Percentiles rank a stretch among this genome's conserved stretches.
phyloP scores from a whole-genome alignment of 2,888 invertebrate genomes.

The Aleiodes testaceus region DNA sequence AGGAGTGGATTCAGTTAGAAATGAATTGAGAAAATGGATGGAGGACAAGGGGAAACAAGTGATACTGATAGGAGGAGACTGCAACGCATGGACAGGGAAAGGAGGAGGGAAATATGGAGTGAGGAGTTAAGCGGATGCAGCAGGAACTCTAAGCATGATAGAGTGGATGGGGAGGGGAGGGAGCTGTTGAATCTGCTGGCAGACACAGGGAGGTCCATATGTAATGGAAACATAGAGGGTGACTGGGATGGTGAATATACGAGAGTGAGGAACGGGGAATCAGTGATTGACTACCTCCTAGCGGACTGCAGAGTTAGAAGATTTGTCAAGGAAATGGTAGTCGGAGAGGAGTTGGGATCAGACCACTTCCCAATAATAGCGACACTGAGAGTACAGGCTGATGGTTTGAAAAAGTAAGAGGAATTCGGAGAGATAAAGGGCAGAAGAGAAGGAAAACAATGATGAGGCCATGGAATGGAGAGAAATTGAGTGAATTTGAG shows the following conservation, averaged over 20 bases:
- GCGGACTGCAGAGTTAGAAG: not conserved
- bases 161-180: conserved; percentile 2
- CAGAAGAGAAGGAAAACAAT: not conserved
- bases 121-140: not conserved
- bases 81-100: not conserved
- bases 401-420: not conserved
- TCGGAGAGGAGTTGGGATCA: not conserved
- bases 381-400: not conserved
- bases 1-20: not conserved
- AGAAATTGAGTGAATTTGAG: not conserved
- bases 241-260: conserved; percentile 28
- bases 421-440: not conserved
- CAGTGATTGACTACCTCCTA: conserved; percentile 22
- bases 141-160: not conserved
- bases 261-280: not conserved
- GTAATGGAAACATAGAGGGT: conserved; percentile 20
- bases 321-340: not conserved
- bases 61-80: conserved; percentile 1
- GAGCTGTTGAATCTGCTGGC: not conserved
- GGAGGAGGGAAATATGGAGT: not conserved
- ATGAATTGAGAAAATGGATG: conserved; percentile 18
- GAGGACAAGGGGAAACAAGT: not conserved
- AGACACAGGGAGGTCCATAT: conserved; percentile 7
- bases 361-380: conserved; percentile 16
- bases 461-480: no score